Evolutionary conservation across 1,140 invertebrate species (phyloP), one percentile per base, ranked within the genome.

Genomic region (Coboldia fuscipes): DNA sequence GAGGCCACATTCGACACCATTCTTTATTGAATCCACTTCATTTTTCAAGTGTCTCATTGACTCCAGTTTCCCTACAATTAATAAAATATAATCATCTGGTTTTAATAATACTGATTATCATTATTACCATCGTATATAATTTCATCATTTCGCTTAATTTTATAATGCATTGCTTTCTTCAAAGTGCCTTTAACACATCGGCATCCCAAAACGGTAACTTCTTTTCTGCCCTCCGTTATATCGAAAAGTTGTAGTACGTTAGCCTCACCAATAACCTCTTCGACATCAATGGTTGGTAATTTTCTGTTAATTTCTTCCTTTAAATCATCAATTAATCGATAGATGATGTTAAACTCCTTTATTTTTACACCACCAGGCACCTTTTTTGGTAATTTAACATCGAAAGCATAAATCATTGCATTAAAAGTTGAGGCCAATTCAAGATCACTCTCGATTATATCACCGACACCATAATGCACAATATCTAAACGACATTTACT

Each of bases 1-100:
- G 16, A 97, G 44, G 0, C 89, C 90, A 57, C 89, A 96, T 52
- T 96, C 88, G 14, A 74, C 61, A 47, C 81, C 79, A 31, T 66
- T 72, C 47, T 85, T 84, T 17, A 97, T 75, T 0, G 65, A 63
- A 9, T 75, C 72, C 0, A 90, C 82, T 62, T 94, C 88, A 39
- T 75, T 68, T 54, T 94, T 94, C 6, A 89, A 50, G 56, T 94
- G 85, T 43, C 74, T 72, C 70, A 97, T 75, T 3, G 84, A 86
- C 17, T 58, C 50, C 21, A 89, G 45, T 43, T 62, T 61, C 30
- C 84, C 82, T 82, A 39, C 18, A 50, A 55, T 15, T 40, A 42
- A 41, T 43, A 41, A 28, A 39, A 22, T 23, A 28, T 16, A 32
- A 9, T 31, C 33, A n/a, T n/a, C n/a, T n/a, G n/a, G 20, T 20